phyloP scores from a whole-genome alignment of 2,797 vertebrate genomes.

The Ciconia nigra region DNA sequence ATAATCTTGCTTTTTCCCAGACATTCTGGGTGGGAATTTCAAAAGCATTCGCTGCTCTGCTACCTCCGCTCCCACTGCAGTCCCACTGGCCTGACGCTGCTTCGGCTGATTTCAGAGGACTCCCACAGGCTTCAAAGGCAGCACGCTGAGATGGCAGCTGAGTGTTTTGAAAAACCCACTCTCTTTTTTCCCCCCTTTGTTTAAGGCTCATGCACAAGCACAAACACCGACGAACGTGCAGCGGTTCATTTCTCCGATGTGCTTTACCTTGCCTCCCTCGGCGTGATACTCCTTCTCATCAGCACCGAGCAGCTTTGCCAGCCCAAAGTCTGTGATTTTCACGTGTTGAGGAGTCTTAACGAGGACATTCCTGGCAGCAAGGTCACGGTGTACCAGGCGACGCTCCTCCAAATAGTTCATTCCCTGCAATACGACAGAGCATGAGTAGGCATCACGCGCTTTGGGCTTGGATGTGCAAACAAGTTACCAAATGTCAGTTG shows the following conservation, averaged over 20 bases:
- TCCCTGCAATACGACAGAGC: constrained; percentile 73
- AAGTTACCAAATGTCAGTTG: neutral
- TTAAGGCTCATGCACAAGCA: neutral
- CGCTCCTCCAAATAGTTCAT: constrained; percentile 95
- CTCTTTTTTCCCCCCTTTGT: too few relatives aligned
- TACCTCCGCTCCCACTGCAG: neutral
- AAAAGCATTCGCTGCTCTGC: neutral
- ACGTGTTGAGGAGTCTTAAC: constrained; percentile 91
- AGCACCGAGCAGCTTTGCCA: constrained; percentile 87
- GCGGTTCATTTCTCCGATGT: fast-evolving
- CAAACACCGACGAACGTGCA: fast-evolving
- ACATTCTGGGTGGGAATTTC: constrained; percentile 49
- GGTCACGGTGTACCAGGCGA: constrained; percentile 91
- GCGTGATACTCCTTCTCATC: constrained; percentile 92
- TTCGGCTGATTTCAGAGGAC: constrained; percentile 17
- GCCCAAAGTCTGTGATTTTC: constrained; percentile 94
- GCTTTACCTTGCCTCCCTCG: constrained; percentile 88
- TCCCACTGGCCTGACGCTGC: neutral
- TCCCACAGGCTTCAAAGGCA: constrained; percentile 48
- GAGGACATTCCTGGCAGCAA: constrained; percentile 92
- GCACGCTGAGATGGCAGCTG: neutral
- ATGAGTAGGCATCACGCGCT: neutral
- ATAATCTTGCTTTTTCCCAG: constrained; percentile 26
- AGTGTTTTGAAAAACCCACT: neutral
- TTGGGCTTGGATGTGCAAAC: fast-evolving